Evolutionary conservation across 2,113 vertebrate genomes (phyloP), one percentile per base, ranked within the genome.

Genomic region (Polyodon spathula): DNA sequence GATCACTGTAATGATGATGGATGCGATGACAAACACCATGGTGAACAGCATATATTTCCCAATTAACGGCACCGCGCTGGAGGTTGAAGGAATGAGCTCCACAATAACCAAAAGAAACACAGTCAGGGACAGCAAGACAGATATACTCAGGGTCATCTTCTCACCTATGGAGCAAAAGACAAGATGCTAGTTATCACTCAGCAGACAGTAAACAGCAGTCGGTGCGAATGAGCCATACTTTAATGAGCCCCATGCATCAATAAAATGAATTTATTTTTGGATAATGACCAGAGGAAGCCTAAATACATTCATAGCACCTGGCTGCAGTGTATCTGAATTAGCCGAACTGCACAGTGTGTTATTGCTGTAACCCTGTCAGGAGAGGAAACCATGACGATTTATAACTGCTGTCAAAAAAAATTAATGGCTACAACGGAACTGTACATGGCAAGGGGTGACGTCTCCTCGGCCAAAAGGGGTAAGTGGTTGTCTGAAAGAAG

Each of bases 31-130:
- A 0, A 97, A 92, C 61, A 99, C 92, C 95, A 99, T 99, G n/a
- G 96, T 99, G 66, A 99, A 99, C 56, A 99, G 72, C 94, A 99
- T 97, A 84, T 99, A 99, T 73, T 97, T 99, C 67, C 94, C 96
- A 1, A 99, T 98, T 67, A 99, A 76, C 1, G 96, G 96, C 63
- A 99, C 95, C 0, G 94, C 94, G 0, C 93, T 97, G 62, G 96
- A 99, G 0, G 96, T 99, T 59, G 95, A 98, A 0, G 96, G 96
- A 73, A 99, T 98, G 63, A 97, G 78, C 82, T 99, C 96, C 80
- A 98, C 95, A 0, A 99, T 98, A 63, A 99, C 95, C 83, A 99
- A 87, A 56, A 99, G 86, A 79, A 99, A 99, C 71, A 99, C 96
- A 0, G 96, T 99, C 64, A 99, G 69, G 53, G 95, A 97, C 65